A percentile compares a stretch with the other conserved stretches of the same genome.
phyloP scores from a whole-genome alignment of 2,888 invertebrate species.

The Sinopyrophorus schimmeli region DNA sequence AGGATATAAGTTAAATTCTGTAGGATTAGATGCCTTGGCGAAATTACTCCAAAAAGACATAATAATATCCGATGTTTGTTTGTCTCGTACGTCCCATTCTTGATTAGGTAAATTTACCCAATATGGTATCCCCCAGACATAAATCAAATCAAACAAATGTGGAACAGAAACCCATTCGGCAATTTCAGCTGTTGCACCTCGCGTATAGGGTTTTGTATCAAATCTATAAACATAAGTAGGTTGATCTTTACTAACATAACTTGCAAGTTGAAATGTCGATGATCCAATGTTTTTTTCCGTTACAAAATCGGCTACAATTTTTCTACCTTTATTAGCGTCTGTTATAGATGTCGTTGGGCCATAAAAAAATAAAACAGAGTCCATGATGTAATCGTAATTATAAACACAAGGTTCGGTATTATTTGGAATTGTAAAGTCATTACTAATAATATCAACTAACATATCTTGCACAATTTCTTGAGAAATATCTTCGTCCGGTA shows the following conservation, averaged over 20 bases:
- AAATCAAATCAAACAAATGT: conserved; percentile 80
- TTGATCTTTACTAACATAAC: conserved; percentile 63
- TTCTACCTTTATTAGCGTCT: conserved; percentile 64
- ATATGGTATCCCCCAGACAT: conserved; percentile 80
- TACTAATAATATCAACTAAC: conserved; percentile 65
- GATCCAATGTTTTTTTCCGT: conserved; percentile 71
- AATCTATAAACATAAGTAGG: conserved; percentile 75
- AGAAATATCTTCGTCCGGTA: conserved; percentile 64
- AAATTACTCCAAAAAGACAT: conserved; percentile 84
- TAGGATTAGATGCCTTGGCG: conserved; percentile 73
- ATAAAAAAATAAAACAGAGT: conserved; percentile 78
- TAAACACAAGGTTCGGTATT: conserved; percentile 62
- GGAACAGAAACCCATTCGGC: conserved; percentile 81
- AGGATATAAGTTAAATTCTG: conserved; percentile 66
- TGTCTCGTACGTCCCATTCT: conserved; percentile 78
- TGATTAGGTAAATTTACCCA: conserved; percentile 64
- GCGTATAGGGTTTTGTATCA: conserved; percentile 72
- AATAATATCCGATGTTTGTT: conserved; percentile 75
- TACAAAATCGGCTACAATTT: conserved; percentile 70
- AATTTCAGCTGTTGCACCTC: conserved; percentile 65
- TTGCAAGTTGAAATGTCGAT: conserved; percentile 70
- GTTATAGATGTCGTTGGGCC: conserved; percentile 67
- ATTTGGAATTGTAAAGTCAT: conserved; percentile 61
- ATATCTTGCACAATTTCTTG: conserved; percentile 60
- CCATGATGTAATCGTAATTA: conserved; percentile 68